A percentile compares a stretch with the other conserved stretches of the same genome.
Conservation (phyloP, 2,797 vertebrate species). For the Tragopan temminckii region DNA sequence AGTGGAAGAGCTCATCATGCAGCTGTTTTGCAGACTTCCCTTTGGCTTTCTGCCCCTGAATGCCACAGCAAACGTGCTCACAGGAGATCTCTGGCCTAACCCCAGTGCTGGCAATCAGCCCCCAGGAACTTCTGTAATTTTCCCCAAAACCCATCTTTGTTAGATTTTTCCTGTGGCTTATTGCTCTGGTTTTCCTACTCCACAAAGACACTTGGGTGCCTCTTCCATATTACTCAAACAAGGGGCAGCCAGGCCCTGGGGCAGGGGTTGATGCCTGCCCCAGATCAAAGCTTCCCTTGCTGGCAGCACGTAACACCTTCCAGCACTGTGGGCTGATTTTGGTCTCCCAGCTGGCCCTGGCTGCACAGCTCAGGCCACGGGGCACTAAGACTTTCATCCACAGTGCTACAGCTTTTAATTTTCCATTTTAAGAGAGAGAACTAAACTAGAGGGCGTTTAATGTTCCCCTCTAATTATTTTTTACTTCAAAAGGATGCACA, state of each 20-base stretch:
- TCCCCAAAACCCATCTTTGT: neutral
- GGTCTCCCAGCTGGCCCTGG: neutral
- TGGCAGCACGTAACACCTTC: neutral
- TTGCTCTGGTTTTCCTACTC: neutral
- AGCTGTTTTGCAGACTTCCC: neutral
- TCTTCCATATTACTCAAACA: neutral
- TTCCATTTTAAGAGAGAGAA: neutral
- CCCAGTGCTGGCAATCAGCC: neutral
- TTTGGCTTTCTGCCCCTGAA: neutral
- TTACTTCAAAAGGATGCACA: neutral
- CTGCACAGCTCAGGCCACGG: neutral
- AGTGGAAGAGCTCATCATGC: neutral
- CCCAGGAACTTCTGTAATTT: neutral
- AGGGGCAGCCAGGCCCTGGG: neutral
- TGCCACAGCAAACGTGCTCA: neutral
- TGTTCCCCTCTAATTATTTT: neutral
- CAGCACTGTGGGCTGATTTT: neutral
- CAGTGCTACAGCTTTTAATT: neutral
- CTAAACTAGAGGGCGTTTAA: neutral
- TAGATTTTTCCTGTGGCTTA: neutral
- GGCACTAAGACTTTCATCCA: rapidly evolving
- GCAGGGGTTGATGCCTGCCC: neutral
- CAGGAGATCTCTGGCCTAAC: neutral
- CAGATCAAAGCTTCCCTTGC: neutral
- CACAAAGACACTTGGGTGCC: neutral